Evolutionary conservation across 2,113 vertebrate genomes (phyloP).

Genomic region (Psilopsiagon aurifrons): DNA sequence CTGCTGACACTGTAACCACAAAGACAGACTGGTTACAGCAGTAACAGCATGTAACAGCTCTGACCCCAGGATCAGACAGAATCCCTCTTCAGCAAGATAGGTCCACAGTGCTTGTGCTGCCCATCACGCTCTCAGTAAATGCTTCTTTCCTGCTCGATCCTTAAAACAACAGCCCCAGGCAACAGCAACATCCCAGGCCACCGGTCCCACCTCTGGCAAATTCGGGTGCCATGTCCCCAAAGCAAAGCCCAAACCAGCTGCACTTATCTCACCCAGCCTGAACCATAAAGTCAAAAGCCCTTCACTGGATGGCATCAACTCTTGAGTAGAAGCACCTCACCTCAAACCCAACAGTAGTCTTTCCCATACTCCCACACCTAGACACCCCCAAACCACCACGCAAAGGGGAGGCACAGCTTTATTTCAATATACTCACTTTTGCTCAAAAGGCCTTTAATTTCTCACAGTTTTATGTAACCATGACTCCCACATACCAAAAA

Average conservation of each 20-base stretch:
- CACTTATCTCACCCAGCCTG: background rate
- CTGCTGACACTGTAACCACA: conserved; percentile 47
- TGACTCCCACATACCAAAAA: background rate
- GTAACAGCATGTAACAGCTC: rapidly evolving
- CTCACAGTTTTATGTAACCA: background rate
- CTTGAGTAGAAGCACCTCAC: background rate
- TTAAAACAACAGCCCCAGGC: background rate
- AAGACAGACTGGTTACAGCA: background rate
- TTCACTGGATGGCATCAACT: background rate
- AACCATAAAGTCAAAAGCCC: background rate
- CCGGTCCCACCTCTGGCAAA: background rate
- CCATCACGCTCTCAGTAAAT: background rate
- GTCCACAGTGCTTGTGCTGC: background rate
- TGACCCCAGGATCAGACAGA: background rate
- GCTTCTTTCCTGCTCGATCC: background rate
- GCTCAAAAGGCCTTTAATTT: background rate
- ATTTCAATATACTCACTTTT: background rate
- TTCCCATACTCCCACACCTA: background rate
- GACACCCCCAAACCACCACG: background rate
- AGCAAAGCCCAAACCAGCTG: background rate
- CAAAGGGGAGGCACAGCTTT: background rate
- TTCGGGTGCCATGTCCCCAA: background rate
- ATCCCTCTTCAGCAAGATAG: background rate
- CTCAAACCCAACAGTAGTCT: background rate
- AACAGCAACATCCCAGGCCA: background rate